Conservation (phyloP, 2,797 vertebrate species). For the Hafferia zeledoni region DNA sequence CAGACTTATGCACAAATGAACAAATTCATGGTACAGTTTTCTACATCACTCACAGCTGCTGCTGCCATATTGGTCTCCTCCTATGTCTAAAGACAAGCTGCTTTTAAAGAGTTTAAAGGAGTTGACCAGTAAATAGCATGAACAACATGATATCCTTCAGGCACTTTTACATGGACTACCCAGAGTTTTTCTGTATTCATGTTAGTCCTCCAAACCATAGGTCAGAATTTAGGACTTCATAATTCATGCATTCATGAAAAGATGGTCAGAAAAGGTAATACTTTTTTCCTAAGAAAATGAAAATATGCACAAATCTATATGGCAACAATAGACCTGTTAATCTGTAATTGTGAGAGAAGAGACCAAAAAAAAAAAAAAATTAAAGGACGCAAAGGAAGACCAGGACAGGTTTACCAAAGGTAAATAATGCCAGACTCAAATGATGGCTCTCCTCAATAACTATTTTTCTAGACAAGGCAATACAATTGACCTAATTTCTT, state of each 20-base stretch:
- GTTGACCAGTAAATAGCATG: not conserved
- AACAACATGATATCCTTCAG: not conserved
- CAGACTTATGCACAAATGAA: not conserved
- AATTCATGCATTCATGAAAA: not conserved
- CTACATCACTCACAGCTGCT: not conserved
- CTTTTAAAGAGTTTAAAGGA: not conserved
- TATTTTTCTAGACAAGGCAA: not conserved
- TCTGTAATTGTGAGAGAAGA: not conserved
- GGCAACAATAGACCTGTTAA: not conserved
- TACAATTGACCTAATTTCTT: not conserved
- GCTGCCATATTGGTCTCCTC: not conserved
- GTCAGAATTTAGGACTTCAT: not conserved
- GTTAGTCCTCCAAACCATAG: not conserved
- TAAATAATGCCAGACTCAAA: not conserved
- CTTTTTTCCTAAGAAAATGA: not conserved
- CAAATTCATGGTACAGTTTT: not conserved
- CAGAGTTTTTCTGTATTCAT: not conserved
- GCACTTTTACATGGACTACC: not conserved
- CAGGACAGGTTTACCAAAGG: not conserved
- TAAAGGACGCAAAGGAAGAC: not conserved
- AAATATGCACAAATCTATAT: not conserved
- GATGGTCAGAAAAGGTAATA: not conserved
- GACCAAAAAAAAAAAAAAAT: not conserved
- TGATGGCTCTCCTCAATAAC: not conserved
- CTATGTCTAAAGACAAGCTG: not conserved